Base-by-base conservation (phyloP, 2,888 invertebrate species). In the Oligia strigilis region DNA sequence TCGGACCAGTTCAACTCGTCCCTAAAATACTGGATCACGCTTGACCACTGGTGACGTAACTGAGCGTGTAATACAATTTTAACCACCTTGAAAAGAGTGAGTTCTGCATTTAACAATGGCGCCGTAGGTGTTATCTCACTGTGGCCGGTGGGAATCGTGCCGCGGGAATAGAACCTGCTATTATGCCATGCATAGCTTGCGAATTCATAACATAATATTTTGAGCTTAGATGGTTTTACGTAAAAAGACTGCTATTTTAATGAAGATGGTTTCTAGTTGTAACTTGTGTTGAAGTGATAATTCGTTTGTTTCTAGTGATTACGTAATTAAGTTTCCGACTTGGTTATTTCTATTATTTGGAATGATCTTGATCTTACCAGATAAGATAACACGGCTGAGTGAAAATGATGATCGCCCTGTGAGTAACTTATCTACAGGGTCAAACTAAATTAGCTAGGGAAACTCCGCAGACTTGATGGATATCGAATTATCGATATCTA, bases 141-240 rank as follows among this genome's bases (percentile, higher is more conserved):
- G 64, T 43, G 73, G 62, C 8, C 49, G 75, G 89, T 92, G 92
- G 76, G 92, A 92, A 91, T 77, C 36, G 83, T 85, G 88, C 72
- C 92, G 88, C 91, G 92, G 90, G 91, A 91, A 87, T 83, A 82
- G 83, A 89, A 86, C 84, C 84, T 62, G 69, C 88, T 84, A 86
- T 89, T 89, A 86, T 89, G 74, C 46, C 88, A 86, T 89, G 74
- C 46, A 52, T 17, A 52, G 78, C 70, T 69, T 72, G 77, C 80
- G 78, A 80, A 83, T 86, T 83, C 78, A 86, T 85, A 82, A 82
- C 82, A 86, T 77, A 81, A 86, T 77, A 81, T 88, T 87, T 82
- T 82, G 58, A 83, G 73, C 72, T 75, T 77, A 43, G 58, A 67
- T 60, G 60, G 74, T 43, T 69, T 67, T 55, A 67, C 66, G 66